A percentile compares a stretch with the other conserved stretches of the same genome.
These are phyloP conservation scores for Dendropsophus ebraccatus DNA, from an alignment of 2,113 vertebrate species.

Conservation along the genomic window DNA sequence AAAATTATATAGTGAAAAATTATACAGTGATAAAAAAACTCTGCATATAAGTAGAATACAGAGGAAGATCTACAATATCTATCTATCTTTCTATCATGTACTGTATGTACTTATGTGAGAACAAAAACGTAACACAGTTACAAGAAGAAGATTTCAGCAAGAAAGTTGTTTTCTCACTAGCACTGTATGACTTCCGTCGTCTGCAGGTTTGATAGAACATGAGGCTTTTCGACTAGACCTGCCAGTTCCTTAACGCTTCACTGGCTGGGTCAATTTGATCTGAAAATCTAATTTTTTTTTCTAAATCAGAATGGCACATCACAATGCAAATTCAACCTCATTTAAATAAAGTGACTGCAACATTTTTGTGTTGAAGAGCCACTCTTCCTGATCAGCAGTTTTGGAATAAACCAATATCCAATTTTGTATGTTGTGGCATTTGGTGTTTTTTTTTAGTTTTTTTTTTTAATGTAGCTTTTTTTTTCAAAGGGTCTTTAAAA, in stretches of 20 bases:
- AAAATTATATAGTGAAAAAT: background rate
- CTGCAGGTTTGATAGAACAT: constrained; percentile 94
- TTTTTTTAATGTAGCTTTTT: constrained; percentile 91
- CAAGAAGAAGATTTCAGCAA: constrained; percentile 71
- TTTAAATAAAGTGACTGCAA: constrained; percentile 99
- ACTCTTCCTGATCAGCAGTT: constrained; percentile 99
- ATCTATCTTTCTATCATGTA: constrained; percentile 2
- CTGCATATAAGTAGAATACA: background rate
- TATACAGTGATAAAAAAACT: background rate
- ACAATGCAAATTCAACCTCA: constrained; percentile 99
- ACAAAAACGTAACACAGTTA: constrained; percentile 60
- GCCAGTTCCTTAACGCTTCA: constrained; percentile 99
- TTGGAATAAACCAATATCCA: constrained; percentile 99
- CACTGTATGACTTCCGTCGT: constrained; percentile 79
- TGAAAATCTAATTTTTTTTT: constrained; percentile 99
- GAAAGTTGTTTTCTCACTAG: constrained; percentile 79
- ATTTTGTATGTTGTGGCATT: constrained; percentile 98
- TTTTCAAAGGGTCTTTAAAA: constrained; percentile 95
- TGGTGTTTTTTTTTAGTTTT: constrained; percentile 88
- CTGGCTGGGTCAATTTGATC: constrained; percentile 99
- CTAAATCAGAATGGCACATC: constrained; percentile 99
- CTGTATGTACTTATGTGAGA: constrained; percentile 62
- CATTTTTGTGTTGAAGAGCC: constrained; percentile 99
- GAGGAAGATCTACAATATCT: background rate
- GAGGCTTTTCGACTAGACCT: constrained; percentile 97